Base-by-base conservation (phyloP, 2,888 invertebrate species). In the Coremacera marginata region DNA sequence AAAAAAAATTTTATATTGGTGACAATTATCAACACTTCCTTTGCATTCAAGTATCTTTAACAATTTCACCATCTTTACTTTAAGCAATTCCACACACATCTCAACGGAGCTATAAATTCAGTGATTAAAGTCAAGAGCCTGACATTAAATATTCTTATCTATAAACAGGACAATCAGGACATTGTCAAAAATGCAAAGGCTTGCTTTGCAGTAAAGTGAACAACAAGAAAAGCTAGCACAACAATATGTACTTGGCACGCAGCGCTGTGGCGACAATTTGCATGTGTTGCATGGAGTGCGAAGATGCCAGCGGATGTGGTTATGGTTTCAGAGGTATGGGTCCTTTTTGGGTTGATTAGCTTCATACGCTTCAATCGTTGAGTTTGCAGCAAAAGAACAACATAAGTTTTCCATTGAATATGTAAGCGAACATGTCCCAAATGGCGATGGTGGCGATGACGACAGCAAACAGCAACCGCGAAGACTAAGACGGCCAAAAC, bases 361-460 rank as follows among this genome's bases (percentile, higher is more conserved):
- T 22, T 44, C 44, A 27, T 62, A 25, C 16, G 22, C 34, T 22
- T n/a, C 25, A 37, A n/a, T 70, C 51, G 71, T 9, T 62, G 60
- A 70, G 51, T 9, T 44, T 22, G n/a, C 55, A 34, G 44, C 44
- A 71, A 37, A 34, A 37, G 49, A 57, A 37, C 57, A 9, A 44
- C 22, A 78, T 85, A 85, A 83, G 83, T 87, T 86, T 84, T 82
- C 82, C 80, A 81, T 84, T 86, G 85, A 86, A 85, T 84, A 83
- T 84, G 80, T 83, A 85, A 86, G 84, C 82, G 82, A 84, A 84
- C 83, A 82, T 84, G 83, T 86, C 84, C 84, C 86, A 85, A 86
- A 86, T 85, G 85, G 81, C 82, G 77, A 72, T 68, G 37, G 60
- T 70, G 67, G 75, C 49, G 77, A 80, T 71, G 83, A 82, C 81